These are phyloP conservation scores for Zelleria hepariella DNA, from an alignment of 2,888 invertebrate species.

Conservation along the genomic window DNA sequence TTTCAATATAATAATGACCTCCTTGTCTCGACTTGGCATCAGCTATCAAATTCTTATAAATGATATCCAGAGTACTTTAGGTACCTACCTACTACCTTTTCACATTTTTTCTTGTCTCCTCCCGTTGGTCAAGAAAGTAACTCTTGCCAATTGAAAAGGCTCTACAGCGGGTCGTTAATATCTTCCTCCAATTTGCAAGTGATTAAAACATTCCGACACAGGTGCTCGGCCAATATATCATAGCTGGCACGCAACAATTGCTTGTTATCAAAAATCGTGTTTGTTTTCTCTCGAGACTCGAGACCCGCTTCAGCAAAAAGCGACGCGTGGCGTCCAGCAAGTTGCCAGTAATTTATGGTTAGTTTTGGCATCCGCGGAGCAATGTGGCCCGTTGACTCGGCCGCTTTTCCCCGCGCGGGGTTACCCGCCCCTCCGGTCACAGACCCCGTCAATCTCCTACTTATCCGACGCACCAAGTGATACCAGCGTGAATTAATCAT, in stretches of 20 bases:
- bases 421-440: constrained; percentile 48
- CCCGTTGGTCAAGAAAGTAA: background rate
- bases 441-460: constrained; percentile 70
- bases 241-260: background rate
- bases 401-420: constrained; percentile 23
- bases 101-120: too few relatives aligned
- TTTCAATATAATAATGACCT: constrained; percentile 18
- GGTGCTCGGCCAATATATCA: background rate
- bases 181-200: background rate
- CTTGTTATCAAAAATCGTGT: background rate
- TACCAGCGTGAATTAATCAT: constrained; percentile 63
- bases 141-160: background rate
- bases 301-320: background rate
- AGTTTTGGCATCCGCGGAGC: constrained; percentile 67
- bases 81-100: too few relatives aligned
- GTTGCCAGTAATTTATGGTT: constrained; percentile 72
- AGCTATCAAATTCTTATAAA: background rate
- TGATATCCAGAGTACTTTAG: too few relatives aligned
- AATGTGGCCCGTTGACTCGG: constrained; percentile 59
- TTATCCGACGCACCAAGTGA: constrained; percentile 54
- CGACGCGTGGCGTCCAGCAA: constrained; percentile 59
- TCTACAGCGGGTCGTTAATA: background rate
- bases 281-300: background rate
- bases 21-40: constrained; percentile 35
- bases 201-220: background rate